Percentiles rank a stretch among this genome's conserved stretches.
These are phyloP conservation scores for Ypsolopha scabrella DNA, from an alignment of 2,888 invertebrate species.

Conservation along the genomic window DNA sequence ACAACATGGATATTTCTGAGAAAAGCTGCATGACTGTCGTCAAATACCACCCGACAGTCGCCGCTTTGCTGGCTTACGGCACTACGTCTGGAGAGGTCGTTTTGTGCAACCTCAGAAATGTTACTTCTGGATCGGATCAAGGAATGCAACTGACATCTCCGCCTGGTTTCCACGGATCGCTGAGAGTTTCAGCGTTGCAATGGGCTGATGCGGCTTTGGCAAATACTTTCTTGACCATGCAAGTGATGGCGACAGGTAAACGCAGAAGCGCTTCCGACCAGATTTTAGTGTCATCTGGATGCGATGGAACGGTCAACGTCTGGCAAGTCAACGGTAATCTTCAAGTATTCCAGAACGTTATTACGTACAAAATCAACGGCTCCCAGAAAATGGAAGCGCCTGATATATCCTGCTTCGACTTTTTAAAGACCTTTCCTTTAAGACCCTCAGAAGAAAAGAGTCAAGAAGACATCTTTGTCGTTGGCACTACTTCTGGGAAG, in stretches of 20 bases:
- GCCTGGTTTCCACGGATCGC: conserved; percentile 37
- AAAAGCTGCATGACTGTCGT: conserved; percentile 46
- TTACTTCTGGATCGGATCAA: conserved; percentile 14
- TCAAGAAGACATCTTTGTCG: conserved; percentile 40
- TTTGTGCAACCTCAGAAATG: conserved; percentile 33
- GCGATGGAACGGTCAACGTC: conserved; percentile 38
- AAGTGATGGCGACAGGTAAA: conserved; percentile 36
- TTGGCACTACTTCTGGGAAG: conserved; percentile 37
- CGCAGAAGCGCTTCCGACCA: conserved; percentile 46
- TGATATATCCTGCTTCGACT: conserved; percentile 51
- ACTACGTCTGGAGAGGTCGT: conserved; percentile 48
- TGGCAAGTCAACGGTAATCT: conserved; percentile 46
- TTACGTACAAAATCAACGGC: conserved; percentile 34
- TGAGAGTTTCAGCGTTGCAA: conserved; percentile 19
- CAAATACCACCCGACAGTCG: conserved; percentile 37
- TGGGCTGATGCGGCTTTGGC: conserved; percentile 44
- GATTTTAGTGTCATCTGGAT: conserved; percentile 28
- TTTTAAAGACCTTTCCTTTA: conserved; percentile 34
- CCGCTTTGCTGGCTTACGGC: conserved; percentile 46
- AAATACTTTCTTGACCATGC: conserved; percentile 36
- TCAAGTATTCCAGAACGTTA: conserved; percentile 37
- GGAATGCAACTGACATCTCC: conserved; percentile 35
- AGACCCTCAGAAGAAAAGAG: conserved; percentile 33
- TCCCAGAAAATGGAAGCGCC: conserved; percentile 26
- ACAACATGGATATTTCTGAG: conserved; percentile 37